A percentile compares a stretch with the other conserved stretches of the same genome.
These are phyloP conservation scores for Lagopus leucura DNA, from an alignment of 2,113 vertebrate genomes.

Conservation along the genomic window DNA sequence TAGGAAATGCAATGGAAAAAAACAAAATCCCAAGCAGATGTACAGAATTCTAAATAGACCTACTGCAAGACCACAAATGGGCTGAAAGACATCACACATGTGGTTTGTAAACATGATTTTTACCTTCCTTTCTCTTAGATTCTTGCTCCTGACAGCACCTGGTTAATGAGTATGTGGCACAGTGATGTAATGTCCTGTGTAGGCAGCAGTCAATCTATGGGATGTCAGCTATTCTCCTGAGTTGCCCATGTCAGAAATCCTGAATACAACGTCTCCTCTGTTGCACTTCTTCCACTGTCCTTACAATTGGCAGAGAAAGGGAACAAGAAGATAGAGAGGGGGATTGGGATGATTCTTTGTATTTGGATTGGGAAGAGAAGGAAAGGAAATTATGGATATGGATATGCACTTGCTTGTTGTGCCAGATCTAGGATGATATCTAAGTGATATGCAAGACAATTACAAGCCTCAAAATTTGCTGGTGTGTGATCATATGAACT, in stretches of 20 bases:
- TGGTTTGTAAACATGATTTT: conserved; percentile 56
- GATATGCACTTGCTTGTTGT: background rate
- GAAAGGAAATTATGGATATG: background rate
- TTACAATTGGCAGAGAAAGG: background rate
- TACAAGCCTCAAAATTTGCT: background rate
- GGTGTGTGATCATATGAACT: background rate
- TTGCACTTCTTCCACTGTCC: background rate
- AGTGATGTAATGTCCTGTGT: background rate
- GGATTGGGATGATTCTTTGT: background rate
- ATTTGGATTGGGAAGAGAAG: background rate
- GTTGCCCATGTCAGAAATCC: accelerated
- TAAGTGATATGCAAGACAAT: background rate
- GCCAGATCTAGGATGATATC: background rate
- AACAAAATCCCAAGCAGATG: conserved; percentile 63
- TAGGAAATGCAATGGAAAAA: conserved; percentile 41
- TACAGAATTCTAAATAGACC: conserved; percentile 76
- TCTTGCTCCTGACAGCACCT: conserved; percentile 15
- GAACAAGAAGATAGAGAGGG: background rate
- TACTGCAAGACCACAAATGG: conserved; percentile 63
- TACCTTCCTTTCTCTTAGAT: background rate
- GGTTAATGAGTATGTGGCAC: background rate
- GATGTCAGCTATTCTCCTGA: background rate
- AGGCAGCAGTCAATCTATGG: background rate
- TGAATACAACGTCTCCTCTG: background rate
- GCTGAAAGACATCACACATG: conserved; percentile 63